Evolutionary conservation across 2,113 vertebrate species (phyloP), one percentile per base, ranked within the genome.

Genomic region (Neodontobutis hainanensis): DNA sequence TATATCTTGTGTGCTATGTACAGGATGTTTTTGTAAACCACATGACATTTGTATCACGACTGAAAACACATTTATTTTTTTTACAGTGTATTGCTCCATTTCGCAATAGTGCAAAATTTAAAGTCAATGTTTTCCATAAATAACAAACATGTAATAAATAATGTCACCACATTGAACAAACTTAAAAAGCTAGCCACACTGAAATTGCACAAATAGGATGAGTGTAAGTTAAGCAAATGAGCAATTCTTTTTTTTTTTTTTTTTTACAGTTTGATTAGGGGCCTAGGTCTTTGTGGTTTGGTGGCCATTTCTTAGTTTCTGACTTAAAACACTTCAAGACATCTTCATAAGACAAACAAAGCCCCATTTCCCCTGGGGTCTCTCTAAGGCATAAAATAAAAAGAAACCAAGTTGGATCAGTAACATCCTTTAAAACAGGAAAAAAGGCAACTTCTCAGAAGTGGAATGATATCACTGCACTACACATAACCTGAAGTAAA

Each of bases 1-100:
- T 3, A 46, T 12, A 11, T 12, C 44, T 46, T 11, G 12, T 46
- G 11, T 46, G 44, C 44, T 50, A 10, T 19, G 48, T 40, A 40
- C 38, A 40, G 38, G 4, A 8, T 38, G 14, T 55, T 3, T 55
- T 6, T 14, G n/a, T 8, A 36, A 1, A 38, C 4, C 34, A 55
- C 12, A 53, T 27, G 19, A 27, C 19, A 27, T 27, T 27, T 27
- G 32, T 38, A 35, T 79, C 77, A 82, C 84, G 82, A 79, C 73
- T 90, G 86, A 91, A 91, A 90, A 89, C 84, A 68, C 43, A 69
- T 93, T 93, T 92, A 92, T 92, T 61, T 92, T 93, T 94, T 94
- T 89, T 90, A 90, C 56, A 84, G 90, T 91, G 85, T 95, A 96
- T 95, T 96, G 95, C 94, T 96, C 90, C 89, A 11, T 86, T 88